These are phyloP conservation scores for Echinometra lucunter DNA, from an alignment of 53 echinoderm and acorn worm species.

Conservation along the genomic window DNA sequence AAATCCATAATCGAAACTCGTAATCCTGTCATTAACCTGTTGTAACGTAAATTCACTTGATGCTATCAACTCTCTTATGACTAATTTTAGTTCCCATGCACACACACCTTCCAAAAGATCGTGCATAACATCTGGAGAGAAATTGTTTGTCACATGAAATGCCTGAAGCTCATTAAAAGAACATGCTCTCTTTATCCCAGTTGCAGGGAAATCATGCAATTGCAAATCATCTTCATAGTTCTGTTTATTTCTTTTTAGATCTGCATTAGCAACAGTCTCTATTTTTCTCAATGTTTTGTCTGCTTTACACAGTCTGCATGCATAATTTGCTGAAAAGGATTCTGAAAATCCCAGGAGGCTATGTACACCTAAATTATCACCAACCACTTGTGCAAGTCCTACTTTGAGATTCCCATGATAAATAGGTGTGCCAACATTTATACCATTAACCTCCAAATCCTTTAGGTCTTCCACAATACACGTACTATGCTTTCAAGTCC, in stretches of 20 bases:
- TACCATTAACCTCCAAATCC: conserved; percentile 65
- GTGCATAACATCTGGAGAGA: conserved; percentile 73
- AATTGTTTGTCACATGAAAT: conserved; percentile 75
- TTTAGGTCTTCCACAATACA: conserved; percentile 75
- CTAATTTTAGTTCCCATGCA: conserved; percentile 68
- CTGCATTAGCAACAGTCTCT: conserved; percentile 69
- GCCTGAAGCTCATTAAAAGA: conserved; percentile 70
- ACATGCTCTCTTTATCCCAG: conserved; percentile 65
- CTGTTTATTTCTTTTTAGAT: conserved; percentile 70
- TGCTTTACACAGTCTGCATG: conserved; percentile 74
- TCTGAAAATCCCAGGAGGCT: conserved; percentile 76
- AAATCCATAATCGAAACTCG: conserved; percentile 74
- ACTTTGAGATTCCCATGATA: conserved; percentile 71
- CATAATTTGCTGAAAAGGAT: conserved; percentile 76
- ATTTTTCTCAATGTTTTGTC: conserved; percentile 48
- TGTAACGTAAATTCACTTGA: conserved; percentile 58
- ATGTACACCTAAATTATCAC: conserved; percentile 80
- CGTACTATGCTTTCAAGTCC: conserved; percentile 71
- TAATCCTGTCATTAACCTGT: conserved; percentile 70
- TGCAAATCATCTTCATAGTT: conserved; percentile 76
- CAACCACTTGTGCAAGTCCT: conserved; percentile 74
- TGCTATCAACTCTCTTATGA: conserved; percentile 53
- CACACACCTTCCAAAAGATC: conserved; percentile 71
- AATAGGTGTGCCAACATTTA: conserved; percentile 57
- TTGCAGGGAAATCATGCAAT: conserved; percentile 53